These are phyloP conservation scores for Pachyrhynchus sulphureomaculatus DNA, from an alignment of 1,140 invertebrate species.

Conservation along the genomic window DNA sequence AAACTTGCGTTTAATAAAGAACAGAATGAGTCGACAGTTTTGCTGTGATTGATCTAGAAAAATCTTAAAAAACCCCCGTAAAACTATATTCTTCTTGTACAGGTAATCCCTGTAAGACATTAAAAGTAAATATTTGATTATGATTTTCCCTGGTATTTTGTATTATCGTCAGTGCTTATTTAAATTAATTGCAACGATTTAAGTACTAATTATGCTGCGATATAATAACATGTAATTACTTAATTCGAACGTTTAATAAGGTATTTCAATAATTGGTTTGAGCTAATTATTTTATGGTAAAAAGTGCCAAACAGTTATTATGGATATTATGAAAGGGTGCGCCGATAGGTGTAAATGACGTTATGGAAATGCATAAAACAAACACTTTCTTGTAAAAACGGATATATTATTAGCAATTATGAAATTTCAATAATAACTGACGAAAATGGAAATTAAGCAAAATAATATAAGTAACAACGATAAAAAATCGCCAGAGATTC, in stretches of 20 bases:
- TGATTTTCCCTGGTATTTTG: neutral
- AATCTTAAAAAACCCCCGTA: too few relatives aligned
- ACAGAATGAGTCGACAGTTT: too few relatives aligned
- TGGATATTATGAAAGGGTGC: neutral
- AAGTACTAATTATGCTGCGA: constrained; percentile 1
- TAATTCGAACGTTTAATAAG: constrained; percentile 9
- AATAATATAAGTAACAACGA: too few relatives aligned
- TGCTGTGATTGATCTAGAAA: too few relatives aligned
- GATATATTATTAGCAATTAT: neutral
- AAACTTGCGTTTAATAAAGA: too few relatives aligned
- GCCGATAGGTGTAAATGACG: neutral
- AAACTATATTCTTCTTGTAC: too few relatives aligned
- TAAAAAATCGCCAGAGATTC: too few relatives aligned
- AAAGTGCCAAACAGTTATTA: neutral
- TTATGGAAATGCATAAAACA: neutral
- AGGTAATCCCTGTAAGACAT: too few relatives aligned
- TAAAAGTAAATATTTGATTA: too few relatives aligned
- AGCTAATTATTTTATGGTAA: neutral
- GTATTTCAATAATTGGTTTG: constrained; percentile 9
- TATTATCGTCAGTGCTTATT: too few relatives aligned
- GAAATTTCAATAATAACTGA: neutral
- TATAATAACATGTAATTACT: constrained; percentile 12
- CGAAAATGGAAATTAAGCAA: too few relatives aligned
- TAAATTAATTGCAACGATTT: neutral
- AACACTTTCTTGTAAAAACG: neutral